A percentile compares a stretch with the other conserved stretches of the same genome.
These are phyloP conservation scores for Collichthys lucidus DNA, from an alignment of 2,113 vertebrate genomes.

Conservation along the genomic window DNA sequence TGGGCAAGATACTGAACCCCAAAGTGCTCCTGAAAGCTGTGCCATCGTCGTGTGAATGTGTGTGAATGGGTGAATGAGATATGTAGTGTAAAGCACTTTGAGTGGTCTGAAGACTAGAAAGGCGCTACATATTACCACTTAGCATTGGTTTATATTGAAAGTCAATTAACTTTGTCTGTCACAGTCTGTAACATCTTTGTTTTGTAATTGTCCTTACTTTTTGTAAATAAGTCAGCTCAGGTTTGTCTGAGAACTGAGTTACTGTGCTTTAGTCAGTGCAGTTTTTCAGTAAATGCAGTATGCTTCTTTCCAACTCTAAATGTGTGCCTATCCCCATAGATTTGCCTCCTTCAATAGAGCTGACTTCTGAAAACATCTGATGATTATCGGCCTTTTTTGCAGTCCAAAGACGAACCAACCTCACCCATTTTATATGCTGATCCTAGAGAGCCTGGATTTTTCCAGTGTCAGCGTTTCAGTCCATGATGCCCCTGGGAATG, in stretches of 20 bases:
- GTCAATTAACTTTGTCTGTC: neutral
- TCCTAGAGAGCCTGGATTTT: neutral
- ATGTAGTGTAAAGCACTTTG: no score
- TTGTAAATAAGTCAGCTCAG: neutral
- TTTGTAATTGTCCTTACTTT: constrained; percentile 7
- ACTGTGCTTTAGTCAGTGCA: neutral
- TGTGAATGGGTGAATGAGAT: no score
- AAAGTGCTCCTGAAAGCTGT: no score
- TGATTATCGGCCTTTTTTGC: constrained; percentile 5
- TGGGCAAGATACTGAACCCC: no score
- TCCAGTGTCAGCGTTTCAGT: constrained; percentile 1
- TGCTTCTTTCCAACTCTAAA: neutral
- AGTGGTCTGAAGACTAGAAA: no score
- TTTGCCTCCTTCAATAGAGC: neutral
- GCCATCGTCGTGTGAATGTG: no score
- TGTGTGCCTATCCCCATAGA: neutral
- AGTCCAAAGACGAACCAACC: constrained; percentile 10
- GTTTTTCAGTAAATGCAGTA: neutral
- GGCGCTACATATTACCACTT: no score
- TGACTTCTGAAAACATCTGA: constrained; percentile 3
- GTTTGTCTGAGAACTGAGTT: neutral
- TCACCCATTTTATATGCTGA: constrained; percentile 6
- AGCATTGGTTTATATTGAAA: neutral
- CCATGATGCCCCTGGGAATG: constrained; percentile 7
- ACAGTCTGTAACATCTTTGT: constrained; percentile 2